A percentile compares a stretch with the other conserved stretches of the same genome.
Conservation (phyloP, 2,888 invertebrate genomes). For the Drosophila lacicola region DNA sequence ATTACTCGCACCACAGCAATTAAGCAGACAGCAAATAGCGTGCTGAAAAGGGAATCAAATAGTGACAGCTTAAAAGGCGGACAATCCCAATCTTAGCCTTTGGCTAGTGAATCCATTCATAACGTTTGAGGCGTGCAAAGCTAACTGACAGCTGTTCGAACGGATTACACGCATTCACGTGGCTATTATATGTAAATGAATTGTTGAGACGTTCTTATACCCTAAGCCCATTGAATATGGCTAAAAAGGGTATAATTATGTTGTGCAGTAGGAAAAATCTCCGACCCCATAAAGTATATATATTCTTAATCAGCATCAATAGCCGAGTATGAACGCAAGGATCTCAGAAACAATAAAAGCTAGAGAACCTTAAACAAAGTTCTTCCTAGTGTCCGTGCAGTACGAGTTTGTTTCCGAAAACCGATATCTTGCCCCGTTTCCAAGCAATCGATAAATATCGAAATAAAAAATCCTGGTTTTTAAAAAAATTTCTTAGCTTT, state of each 20-base stretch:
- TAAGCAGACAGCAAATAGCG: conserved; percentile 26
- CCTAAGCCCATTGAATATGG: not conserved
- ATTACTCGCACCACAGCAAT: conserved; percentile 27
- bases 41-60: conserved; percentile 25
- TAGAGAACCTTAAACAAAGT: too few relatives aligned
- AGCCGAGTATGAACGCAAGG: too few relatives aligned
- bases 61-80: conserved; percentile 24
- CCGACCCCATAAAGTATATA: too few relatives aligned
- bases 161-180: conserved; percentile 16
- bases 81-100: conserved; percentile 17
- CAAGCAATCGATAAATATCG: too few relatives aligned
- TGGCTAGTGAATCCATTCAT: conserved; percentile 23
- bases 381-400: too few relatives aligned
- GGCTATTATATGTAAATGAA: conserved; percentile 1
- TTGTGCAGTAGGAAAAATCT: not conserved
- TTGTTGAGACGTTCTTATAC: not conserved
- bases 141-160: conserved; percentile 13
- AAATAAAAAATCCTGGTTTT: too few relatives aligned
- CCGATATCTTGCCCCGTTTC: too few relatives aligned
- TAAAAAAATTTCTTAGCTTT: too few relatives aligned
- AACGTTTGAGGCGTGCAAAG: conserved; percentile 22
- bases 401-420: too few relatives aligned
- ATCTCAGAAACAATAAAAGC: too few relatives aligned
- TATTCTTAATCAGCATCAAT: too few relatives aligned
- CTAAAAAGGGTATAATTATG: not conserved